phyloP scores from a whole-genome alignment of 2,888 invertebrate species.

The Hybos culiciformis region DNA sequence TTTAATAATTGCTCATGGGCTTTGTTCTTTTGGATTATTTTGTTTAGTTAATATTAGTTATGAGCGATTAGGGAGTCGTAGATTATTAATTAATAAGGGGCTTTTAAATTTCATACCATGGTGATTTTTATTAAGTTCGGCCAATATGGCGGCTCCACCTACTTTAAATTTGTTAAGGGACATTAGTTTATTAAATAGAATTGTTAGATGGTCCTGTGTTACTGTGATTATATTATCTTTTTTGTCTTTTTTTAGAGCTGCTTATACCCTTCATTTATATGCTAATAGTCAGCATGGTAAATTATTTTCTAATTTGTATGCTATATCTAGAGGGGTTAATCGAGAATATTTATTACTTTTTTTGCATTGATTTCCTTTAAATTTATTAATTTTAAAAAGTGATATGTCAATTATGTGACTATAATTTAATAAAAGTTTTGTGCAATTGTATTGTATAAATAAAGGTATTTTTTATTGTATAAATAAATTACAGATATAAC shows the following conservation, averaged over 20 bases:
- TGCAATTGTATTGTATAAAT: too few species aligned
- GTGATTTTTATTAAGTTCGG: conserved; percentile 49
- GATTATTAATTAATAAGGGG: conserved; percentile 48
- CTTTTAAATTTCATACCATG: conserved; percentile 46
- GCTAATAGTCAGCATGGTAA: conserved; percentile 47
- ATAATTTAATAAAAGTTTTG: conserved; percentile 48
- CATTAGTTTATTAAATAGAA: conserved; percentile 47
- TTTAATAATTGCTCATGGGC: conserved; percentile 52
- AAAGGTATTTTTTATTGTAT: too few species aligned
- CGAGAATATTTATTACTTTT: conserved; percentile 48
- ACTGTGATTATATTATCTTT: conserved; percentile 42
- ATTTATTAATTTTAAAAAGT: conserved; percentile 45
- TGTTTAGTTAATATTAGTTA: conserved; percentile 50
- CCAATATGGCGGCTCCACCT: conserved; percentile 53
- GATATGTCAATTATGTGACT: conserved; percentile 40
- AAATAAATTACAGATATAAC: too few species aligned
- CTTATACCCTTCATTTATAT: conserved; percentile 53
- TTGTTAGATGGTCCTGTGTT: conserved; percentile 39
- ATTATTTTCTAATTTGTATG: conserved; percentile 38
- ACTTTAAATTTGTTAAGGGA: conserved; percentile 54
- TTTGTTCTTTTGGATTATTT: conserved; percentile 53
- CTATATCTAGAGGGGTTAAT: conserved; percentile 37
- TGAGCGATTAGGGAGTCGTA: conserved; percentile 46
- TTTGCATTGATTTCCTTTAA: conserved; percentile 49
- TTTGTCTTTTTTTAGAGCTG: conserved; percentile 49